Evolutionary conservation across 2,113 vertebrate species (phyloP), one percentile per base, ranked within the genome.

Genomic region (Lonchura striata): DNA sequence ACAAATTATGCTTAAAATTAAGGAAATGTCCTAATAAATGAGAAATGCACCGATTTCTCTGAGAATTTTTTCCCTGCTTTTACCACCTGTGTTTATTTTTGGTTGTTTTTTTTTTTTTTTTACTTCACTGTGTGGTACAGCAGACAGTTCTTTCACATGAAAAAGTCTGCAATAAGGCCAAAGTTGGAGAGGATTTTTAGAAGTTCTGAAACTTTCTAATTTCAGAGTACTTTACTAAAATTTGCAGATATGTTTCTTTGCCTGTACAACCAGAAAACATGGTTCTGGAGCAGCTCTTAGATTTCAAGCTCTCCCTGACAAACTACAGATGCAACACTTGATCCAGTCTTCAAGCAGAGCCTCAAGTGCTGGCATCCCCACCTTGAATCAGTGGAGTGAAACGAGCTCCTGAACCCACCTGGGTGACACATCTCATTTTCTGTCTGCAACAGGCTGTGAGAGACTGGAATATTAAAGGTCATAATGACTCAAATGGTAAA

Each of bases 11-110:
- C 65, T 90, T 84, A 84, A 84, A 96, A 93, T 92, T 76, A 94
- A 95, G 88, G 79, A 96, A 94, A 83, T 92, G 76, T 92, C 76
- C 76, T 94, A 97, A 92, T 90, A 93, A 96, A 80, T 94, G 85
- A 95, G 79, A 96, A 97, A 94, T 84, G 93, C 60, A 86, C 41
- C 20, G 33, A 17, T 90, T 86, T 90, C 37, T 93, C 82, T 31
- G 27, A 79, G 44, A 88, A 31, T 81, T 83, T 92, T 92, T 37
- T n/a, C 8, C 44, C 35, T 84, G 56, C 25, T 47, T 82, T n/a
- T 93, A 57, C 85, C 88, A 95, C 82, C 70, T 94, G 79, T 92
- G 64, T 92, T 95, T 95, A 75, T 91, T 91, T 84, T 88, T 56
- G 7, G n/a, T n/a, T n/a, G n/a, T 18, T 54, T 30, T 37, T 28